Conservation (phyloP, 2,888 invertebrate species). For the Caradrina kadenii region DNA sequence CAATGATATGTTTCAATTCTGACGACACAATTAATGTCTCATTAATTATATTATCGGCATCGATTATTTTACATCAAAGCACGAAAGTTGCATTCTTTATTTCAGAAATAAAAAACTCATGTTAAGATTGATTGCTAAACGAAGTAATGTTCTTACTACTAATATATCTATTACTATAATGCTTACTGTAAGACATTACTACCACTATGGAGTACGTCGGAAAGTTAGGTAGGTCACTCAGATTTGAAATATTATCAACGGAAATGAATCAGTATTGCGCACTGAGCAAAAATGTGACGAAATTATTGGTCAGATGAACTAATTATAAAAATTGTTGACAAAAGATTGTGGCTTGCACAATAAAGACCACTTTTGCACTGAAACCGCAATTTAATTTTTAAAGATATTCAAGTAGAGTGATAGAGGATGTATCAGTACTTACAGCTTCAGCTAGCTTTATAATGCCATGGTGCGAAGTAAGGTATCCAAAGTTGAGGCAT, state of each 20-base stretch:
- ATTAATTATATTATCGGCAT: too few relatives aligned
- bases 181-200: too few relatives aligned
- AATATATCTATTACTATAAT: too few relatives aligned
- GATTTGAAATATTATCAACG: not conserved
- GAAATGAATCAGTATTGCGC: conserved; percentile 31
- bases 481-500: conserved; percentile 94
- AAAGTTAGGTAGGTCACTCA: not conserved
- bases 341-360: conserved; percentile 6
- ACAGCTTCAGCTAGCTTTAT: conserved; percentile 94
- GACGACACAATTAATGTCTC: not conserved
- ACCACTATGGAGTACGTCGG: too few relatives aligned
- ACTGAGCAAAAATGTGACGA: conserved; percentile 29
- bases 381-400: not conserved
- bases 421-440: conserved; percentile 75
- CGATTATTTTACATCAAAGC: not conserved
- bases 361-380: conserved; percentile 8
- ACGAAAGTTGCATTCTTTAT: too few relatives aligned
- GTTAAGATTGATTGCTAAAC: too few relatives aligned
- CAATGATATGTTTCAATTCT: conserved; percentile 2
- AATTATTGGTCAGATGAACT: conserved; percentile 36
- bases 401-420: too few relatives aligned
- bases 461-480: conserved; percentile 93
- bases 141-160: too few relatives aligned
- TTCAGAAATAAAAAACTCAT: too few relatives aligned
- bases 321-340: conserved; percentile 18